Evolutionary conservation across 1,140 invertebrate genomes (phyloP).

Genomic region (Zelostemma sp.): DNA sequence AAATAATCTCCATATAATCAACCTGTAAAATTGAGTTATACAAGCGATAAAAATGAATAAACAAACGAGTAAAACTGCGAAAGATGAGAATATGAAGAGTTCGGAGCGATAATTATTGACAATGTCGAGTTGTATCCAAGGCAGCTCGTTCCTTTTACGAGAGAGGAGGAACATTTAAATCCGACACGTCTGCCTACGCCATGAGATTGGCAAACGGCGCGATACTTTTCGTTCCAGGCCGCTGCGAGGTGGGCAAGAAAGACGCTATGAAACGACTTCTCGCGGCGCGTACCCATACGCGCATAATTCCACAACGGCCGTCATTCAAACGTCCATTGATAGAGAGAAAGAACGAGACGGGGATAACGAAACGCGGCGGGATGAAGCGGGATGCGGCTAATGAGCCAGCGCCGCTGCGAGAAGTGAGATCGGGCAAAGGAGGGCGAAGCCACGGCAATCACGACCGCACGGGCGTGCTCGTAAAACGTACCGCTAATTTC

Average conservation of each 20-base stretch:
- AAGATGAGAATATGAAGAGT: too few relatives aligned
- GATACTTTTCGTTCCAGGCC: slow-evolving; percentile 18
- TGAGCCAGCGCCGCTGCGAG: slow-evolving; percentile 10
- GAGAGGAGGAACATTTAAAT: neutral
- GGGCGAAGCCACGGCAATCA: slow-evolving; percentile 24
- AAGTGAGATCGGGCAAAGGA: slow-evolving; percentile 32
- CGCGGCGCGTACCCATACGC: slow-evolving; percentile 14
- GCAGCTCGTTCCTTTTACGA: neutral
- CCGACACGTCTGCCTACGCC: slow-evolving; percentile 1
- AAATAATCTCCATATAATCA: too few relatives aligned
- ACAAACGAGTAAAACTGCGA: too few relatives aligned
- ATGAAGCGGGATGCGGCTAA: slow-evolving; percentile 5
- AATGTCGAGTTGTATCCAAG: too few relatives aligned
- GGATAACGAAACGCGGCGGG: neutral
- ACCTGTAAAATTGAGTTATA: too few relatives aligned
- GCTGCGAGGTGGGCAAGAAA: slow-evolving; percentile 8
- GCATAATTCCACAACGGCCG: slow-evolving; percentile 8
- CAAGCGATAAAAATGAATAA: too few relatives aligned
- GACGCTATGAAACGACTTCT: slow-evolving; percentile 20
- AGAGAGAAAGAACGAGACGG: slow-evolving; percentile 20
- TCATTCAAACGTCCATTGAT: slow-evolving; percentile 37
- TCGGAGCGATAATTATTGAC: too few relatives aligned
- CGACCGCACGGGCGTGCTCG: slow-evolving; percentile 45
- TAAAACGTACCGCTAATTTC: slow-evolving; percentile 60
- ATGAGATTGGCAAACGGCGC: slow-evolving; percentile 15